phyloP scores from a whole-genome alignment of 2,888 invertebrate species.

The Xestia rhomboidea region DNA sequence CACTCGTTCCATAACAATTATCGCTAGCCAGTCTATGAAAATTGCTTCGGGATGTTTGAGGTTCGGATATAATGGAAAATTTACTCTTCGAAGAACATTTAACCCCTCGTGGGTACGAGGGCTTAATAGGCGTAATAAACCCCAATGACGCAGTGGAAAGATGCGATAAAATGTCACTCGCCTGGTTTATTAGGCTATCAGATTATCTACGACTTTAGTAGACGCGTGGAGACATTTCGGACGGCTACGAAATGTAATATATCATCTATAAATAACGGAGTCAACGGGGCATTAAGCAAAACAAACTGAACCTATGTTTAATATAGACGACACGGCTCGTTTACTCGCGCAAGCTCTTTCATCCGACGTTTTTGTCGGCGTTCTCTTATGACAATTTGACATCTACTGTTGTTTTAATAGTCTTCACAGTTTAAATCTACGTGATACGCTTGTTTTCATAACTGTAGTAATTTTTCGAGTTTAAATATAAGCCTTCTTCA shows the following conservation, averaged over 20 bases:
- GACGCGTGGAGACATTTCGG: slow-evolving; percentile 67
- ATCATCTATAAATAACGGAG: slow-evolving; percentile 80
- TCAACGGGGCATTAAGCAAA: slow-evolving; percentile 79
- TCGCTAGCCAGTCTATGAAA: slow-evolving; percentile 16
- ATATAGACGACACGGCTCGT: slow-evolving; percentile 75
- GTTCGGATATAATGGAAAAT: slow-evolving; percentile 46
- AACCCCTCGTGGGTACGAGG: slow-evolving; percentile 50
- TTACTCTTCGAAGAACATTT: slow-evolving; percentile 48
- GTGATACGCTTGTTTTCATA: slow-evolving; percentile 6
- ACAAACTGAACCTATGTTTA: slow-evolving; percentile 75
- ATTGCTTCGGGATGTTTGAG: slow-evolving; percentile 43
- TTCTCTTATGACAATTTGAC: slow-evolving; percentile 51
- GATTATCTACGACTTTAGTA: slow-evolving; percentile 57
- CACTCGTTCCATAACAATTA: slow-evolving; percentile 28
- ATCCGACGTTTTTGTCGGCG: slow-evolving; percentile 53
- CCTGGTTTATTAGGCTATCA: slow-evolving; percentile 59
- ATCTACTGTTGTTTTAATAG: slow-evolving; percentile 44
- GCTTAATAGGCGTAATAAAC: slow-evolving; percentile 62
- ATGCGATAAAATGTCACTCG: slow-evolving; percentile 65
- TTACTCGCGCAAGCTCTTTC: slow-evolving; percentile 65
- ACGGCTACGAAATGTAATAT: slow-evolving; percentile 68
- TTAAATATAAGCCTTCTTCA: background rate
- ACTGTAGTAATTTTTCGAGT: background rate
- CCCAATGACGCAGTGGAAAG: slow-evolving; percentile 59
- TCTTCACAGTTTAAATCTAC: slow-evolving; percentile 41